phyloP scores from a whole-genome alignment of 1,140 invertebrate genomes.

The Archivesica marissinica region DNA sequence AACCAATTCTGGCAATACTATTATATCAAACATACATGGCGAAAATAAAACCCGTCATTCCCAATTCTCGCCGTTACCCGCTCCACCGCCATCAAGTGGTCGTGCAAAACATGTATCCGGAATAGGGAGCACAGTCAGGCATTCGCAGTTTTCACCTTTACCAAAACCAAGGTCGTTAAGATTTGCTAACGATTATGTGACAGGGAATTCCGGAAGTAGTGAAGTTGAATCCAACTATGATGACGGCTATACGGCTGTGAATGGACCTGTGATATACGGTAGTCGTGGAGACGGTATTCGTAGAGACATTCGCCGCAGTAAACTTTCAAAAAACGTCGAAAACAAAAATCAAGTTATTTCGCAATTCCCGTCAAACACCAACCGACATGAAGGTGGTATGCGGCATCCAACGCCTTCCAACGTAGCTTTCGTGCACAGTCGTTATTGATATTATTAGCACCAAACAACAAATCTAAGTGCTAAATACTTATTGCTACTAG shows the following conservation, averaged over 20 bases:
- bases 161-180: not conserved
- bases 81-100: not conserved
- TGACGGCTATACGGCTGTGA: not conserved
- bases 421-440: not conserved
- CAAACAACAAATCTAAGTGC: no score
- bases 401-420: slow-evolving; percentile 21
- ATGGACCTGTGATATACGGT: not conserved
- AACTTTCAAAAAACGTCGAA: not conserved
- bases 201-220: not conserved
- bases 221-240: not conserved
- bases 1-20: slow-evolving; percentile 7
- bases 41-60: slow-evolving; percentile 39
- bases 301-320: not conserved
- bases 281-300: not conserved
- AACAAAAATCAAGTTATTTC: not conserved
- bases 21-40: slow-evolving; percentile 10
- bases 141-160: not conserved
- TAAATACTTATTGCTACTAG: no score
- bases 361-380: not conserved
- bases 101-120: not conserved
- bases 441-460: no score
- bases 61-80: slow-evolving; percentile 22
- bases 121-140: not conserved
- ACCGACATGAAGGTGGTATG: not conserved
- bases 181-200: not conserved